phyloP scores from a whole-genome alignment of 2,888 invertebrate species.

The Pseudococcus longispinus region DNA sequence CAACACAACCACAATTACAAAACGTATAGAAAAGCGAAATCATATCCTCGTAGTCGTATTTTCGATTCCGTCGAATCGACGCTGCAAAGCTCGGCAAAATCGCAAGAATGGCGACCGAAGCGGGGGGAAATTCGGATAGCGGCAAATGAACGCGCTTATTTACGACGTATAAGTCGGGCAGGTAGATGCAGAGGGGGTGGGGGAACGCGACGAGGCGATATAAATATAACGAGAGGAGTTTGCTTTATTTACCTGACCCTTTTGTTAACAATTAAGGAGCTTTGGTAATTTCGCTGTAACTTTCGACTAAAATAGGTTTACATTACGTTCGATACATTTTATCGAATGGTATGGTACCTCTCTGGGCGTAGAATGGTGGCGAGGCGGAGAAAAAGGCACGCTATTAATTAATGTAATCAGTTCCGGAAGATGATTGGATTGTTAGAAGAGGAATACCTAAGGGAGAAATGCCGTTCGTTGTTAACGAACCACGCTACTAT shows the following conservation, averaged over 20 bases:
- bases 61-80: neutral
- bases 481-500: slow-evolving; percentile 8
- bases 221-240: slow-evolving; percentile 20
- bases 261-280: slow-evolving; percentile 38
- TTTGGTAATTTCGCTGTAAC: slow-evolving; percentile 29
- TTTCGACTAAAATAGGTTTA: slow-evolving; percentile 35
- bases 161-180: neutral
- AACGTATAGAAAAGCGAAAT: neutral
- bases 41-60: neutral
- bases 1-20: neutral
- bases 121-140: neutral
- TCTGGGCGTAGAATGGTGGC: neutral
- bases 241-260: slow-evolving; percentile 37
- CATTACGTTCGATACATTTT: slow-evolving; percentile 39
- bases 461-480: slow-evolving; percentile 21
- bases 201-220: neutral
- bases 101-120: neutral
- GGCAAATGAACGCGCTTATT: neutral
- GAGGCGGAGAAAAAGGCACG: neutral
- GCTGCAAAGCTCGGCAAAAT: neutral
- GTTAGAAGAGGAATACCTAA: slow-evolving; percentile 25
- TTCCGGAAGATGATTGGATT: slow-evolving; percentile 46
- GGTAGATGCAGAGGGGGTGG: neutral
- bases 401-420: slow-evolving; percentile 46
- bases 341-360: neutral